phyloP scores from a whole-genome alignment of 2,797 vertebrate genomes.

The Ara ararauna region DNA sequence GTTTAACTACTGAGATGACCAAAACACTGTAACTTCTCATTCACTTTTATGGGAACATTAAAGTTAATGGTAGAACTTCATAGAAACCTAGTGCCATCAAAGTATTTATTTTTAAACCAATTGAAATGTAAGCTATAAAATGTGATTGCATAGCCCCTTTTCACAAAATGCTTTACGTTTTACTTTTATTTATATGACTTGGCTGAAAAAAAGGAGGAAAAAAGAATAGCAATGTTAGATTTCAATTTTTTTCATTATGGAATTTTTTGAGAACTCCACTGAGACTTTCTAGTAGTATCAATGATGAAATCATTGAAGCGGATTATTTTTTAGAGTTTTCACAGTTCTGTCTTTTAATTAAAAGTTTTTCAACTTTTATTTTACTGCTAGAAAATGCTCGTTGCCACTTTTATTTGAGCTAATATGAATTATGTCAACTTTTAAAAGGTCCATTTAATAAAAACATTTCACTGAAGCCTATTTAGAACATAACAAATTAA shows the following conservation, averaged over 20 bases:
- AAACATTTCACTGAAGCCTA: conserved; percentile 46
- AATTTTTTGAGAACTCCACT: not conserved
- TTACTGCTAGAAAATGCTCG: not conserved
- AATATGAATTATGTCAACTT: conserved; percentile 45
- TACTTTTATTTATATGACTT: not conserved
- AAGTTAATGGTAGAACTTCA: conserved; percentile 27
- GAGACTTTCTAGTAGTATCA: not conserved
- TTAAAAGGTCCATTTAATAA: conserved; percentile 37
- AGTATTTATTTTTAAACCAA: conserved; percentile 12
- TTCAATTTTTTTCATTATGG: not conserved
- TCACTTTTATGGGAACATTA: conserved; percentile 14
- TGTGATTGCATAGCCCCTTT: not conserved
- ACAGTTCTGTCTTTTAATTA: not conserved
- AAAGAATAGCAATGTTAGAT: not conserved
- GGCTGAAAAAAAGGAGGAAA: not conserved
- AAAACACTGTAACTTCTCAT: not conserved
- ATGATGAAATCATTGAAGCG: not conserved
- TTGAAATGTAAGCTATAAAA: not conserved
- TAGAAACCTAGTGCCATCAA: not conserved
- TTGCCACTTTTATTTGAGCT: conserved; percentile 44
- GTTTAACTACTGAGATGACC: conserved; percentile 7
- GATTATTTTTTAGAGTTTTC: not conserved
- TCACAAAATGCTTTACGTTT: not conserved
- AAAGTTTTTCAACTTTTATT: not conserved
- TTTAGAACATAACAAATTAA: conserved; percentile 51